Conservation (phyloP, 2,797 vertebrate species). For the Parotocinclus haroldoi region DNA sequence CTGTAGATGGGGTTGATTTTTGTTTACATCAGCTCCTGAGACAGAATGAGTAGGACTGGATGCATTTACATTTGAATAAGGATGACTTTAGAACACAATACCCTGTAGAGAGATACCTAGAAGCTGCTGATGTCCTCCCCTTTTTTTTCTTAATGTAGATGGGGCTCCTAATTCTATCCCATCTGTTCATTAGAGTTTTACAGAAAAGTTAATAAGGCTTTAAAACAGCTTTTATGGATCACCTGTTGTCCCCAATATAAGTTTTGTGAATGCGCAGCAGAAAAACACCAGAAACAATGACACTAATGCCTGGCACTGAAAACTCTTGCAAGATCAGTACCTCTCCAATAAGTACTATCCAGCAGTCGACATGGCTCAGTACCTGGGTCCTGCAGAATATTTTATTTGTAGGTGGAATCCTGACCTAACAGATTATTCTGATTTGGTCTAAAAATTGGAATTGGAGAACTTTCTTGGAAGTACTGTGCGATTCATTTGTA, state of each 20-base stretch:
- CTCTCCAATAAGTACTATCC: constrained; percentile 76
- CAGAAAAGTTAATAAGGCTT: constrained; percentile 82
- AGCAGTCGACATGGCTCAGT: constrained; percentile 59
- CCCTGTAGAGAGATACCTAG: constrained; percentile 37
- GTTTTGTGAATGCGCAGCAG: constrained; percentile 80
- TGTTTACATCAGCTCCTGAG: too few species aligned
- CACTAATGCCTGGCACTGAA: constrained; percentile 73
- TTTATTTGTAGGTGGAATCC: constrained; percentile 49
- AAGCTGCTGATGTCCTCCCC: constrained; percentile 49
- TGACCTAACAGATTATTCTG: constrained; percentile 8
- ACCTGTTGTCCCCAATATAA: constrained; percentile 81
- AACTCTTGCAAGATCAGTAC: constrained; percentile 77
- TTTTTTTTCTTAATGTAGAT: constrained; percentile 56
- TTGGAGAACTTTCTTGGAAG: constrained; percentile 1
- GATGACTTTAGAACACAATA: constrained; percentile 46
- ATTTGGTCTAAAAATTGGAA: constrained; percentile 6
- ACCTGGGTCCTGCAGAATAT: constrained; percentile 48
- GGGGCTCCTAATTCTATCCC: constrained; percentile 68
- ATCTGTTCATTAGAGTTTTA: constrained; percentile 79
- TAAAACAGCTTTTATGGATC: constrained; percentile 82
- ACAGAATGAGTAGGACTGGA: too few species aligned
- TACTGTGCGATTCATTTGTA: neutral
- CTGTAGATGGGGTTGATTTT: constrained; percentile 34
- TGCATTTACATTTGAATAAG: neutral
- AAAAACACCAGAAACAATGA: constrained; percentile 71